phyloP scores from a whole-genome alignment of 1,140 invertebrate species.

The Dendroctonus valens region DNA sequence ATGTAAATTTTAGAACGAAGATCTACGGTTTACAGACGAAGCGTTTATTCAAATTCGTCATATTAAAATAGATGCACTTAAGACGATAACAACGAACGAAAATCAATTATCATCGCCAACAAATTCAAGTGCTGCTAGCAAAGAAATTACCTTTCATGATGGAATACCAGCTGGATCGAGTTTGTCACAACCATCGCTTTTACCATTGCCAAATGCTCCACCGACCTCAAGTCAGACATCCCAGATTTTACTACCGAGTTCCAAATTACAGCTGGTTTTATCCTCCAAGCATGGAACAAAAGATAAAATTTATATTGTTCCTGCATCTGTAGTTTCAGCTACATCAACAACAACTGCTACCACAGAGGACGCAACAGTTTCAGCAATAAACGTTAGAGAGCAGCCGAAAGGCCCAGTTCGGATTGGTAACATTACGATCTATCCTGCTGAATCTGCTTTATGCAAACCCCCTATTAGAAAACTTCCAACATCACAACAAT shows the following conservation, averaged over 20 bases:
- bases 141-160: no score
- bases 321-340: not conserved
- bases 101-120: no score
- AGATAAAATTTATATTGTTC: slow-evolving; percentile 7
- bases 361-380: slow-evolving; percentile 12
- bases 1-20: slow-evolving; percentile 12
- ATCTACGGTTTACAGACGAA: slow-evolving; percentile 12
- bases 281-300: no score
- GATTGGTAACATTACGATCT: slow-evolving; percentile 10
- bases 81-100: no score
- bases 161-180: no score
- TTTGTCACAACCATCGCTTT: no score
- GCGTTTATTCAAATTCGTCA: slow-evolving; percentile 10
- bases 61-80: not conserved
- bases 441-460: slow-evolving; percentile 9
- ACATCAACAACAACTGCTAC: slow-evolving; percentile 16
- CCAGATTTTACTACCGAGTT: no score
- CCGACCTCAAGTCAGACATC: no score
- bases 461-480: not conserved
- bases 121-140: no score
- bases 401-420: not conserved
- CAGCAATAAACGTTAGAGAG: slow-evolving; percentile 10
- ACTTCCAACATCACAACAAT: not conserved
- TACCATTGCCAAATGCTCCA: no score
- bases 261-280: no score